Evolutionary conservation across 2,113 vertebrate species (phyloP).

Genomic region (Lasiurus borealis): DNA sequence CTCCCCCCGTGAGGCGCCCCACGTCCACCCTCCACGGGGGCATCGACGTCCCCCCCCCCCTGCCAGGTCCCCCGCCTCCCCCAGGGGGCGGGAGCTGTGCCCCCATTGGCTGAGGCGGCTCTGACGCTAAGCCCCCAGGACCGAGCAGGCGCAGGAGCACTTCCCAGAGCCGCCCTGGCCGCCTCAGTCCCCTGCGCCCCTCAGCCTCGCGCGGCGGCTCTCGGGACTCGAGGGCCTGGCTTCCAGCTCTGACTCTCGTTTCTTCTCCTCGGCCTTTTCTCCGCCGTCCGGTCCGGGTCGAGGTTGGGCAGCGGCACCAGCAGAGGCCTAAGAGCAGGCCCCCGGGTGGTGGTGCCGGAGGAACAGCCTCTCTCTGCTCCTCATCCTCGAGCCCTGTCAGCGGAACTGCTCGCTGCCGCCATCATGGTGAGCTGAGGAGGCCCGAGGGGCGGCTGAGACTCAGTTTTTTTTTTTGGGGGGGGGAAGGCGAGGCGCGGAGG

Average conservation of each 20-base stretch:
- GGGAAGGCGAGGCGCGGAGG: not conserved
- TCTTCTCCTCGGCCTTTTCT: not conserved
- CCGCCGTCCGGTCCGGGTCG: not conserved
- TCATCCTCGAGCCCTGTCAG: not conserved
- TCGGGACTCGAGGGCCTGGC: rapidly evolving
- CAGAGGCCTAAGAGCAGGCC: not conserved
- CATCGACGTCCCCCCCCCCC: not conserved
- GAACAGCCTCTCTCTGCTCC: not conserved
- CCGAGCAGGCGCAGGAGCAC: not conserved
- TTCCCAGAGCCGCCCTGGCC: not conserved
- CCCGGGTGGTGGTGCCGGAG: rapidly evolving
- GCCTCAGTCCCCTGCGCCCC: conserved; percentile 19
- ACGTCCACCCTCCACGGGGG: rapidly evolving
- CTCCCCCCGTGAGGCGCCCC: not conserved
- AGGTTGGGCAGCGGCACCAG: not conserved
- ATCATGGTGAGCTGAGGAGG: conserved; percentile 75
- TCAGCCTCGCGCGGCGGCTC: rapidly evolving
- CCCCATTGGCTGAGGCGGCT: conserved; percentile 67
- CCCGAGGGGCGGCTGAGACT: not conserved
- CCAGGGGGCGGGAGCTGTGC: not conserved
- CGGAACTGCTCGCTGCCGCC: conserved; percentile 26
- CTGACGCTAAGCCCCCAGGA: not conserved
- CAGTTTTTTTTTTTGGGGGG: not conserved
- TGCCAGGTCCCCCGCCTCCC: not conserved
- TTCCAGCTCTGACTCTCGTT: no score